Conservation (phyloP, 30 jellyfish, hydroid and myxozoan genomes). For the Turritopsis rubra region DNA sequence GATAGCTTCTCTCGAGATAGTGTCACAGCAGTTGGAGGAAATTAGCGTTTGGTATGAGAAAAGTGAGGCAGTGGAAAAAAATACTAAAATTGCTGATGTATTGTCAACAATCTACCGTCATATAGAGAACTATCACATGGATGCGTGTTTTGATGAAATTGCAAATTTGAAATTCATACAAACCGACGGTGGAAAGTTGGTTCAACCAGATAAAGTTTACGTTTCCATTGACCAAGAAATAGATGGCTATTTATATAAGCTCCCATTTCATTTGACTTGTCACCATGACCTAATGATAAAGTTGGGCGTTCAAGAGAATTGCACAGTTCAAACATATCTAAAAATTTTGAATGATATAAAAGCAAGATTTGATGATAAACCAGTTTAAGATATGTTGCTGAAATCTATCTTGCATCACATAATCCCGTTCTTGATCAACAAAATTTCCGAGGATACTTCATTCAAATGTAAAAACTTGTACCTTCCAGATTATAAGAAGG, state of each 20-base stretch:
- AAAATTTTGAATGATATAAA: conserved; percentile 18
- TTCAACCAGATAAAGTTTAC: not conserved
- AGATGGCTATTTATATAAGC: not conserved
- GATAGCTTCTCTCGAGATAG: not conserved
- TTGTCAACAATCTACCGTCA: not conserved
- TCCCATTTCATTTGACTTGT: not conserved
- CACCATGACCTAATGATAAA: conserved; percentile 26
- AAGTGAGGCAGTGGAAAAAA: not conserved
- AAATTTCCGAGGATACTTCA: not conserved
- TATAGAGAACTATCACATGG: not conserved
- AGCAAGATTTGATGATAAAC: not conserved
- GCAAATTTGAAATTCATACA: not conserved
- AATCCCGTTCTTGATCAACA: not conserved
- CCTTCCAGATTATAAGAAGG: conserved; percentile 47
- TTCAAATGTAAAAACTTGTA: not conserved
- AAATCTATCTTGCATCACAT: conserved; percentile 22
- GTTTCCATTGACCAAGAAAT: not conserved
- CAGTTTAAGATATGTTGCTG: conserved; percentile 16
- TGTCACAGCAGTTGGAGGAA: not conserved
- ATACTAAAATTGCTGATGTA: not conserved
- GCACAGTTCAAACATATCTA: conserved; percentile 18
- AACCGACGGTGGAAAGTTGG: not conserved
- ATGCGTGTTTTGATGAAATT: not conserved
- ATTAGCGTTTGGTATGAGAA: not conserved
- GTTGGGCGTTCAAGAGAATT: conserved; percentile 36